Evolutionary conservation across 2,113 vertebrate species (phyloP).

Genomic region (Ahaetulla prasina): DNA sequence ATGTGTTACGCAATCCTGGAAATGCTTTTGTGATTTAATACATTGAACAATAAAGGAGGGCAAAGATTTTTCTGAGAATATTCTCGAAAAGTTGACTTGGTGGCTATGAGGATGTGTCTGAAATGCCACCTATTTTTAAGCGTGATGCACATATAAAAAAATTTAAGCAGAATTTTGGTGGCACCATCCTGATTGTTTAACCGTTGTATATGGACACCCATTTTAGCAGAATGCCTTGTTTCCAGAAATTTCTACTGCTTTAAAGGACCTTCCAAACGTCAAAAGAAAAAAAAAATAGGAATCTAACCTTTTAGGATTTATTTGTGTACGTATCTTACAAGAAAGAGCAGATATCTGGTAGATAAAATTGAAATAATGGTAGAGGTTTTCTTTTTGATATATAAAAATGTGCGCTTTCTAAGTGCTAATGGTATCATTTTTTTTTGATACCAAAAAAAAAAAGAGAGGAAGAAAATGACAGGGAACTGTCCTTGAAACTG

Average conservation of each 20-base stretch:
- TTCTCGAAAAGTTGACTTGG: not conserved
- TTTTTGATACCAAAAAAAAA: no score
- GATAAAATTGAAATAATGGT: conserved; percentile 18
- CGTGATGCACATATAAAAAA: not conserved
- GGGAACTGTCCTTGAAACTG: not conserved
- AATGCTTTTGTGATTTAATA: not conserved
- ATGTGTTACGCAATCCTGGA: not conserved
- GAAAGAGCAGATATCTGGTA: conserved; percentile 53
- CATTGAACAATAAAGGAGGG: not conserved
- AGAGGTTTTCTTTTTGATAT: fast-evolving
- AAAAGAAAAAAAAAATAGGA: conserved; percentile 42
- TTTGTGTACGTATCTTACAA: conserved; percentile 39
- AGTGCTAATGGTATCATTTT: not conserved
- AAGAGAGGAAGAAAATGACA: not conserved
- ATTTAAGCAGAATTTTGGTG: not conserved
- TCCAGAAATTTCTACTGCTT: conserved; percentile 44
- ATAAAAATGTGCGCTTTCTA: not conserved
- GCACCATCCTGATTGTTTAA: not conserved
- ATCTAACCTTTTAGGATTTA: conserved; percentile 58
- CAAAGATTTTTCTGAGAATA: not conserved
- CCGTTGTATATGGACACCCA: not conserved
- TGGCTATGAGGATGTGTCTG: not conserved
- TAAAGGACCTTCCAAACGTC: conserved; percentile 58
- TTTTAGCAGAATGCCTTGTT: not conserved
- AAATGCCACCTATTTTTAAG: not conserved